Evolutionary conservation across 2,888 invertebrate species (phyloP).

Genomic region (Noctua janthina): DNA sequence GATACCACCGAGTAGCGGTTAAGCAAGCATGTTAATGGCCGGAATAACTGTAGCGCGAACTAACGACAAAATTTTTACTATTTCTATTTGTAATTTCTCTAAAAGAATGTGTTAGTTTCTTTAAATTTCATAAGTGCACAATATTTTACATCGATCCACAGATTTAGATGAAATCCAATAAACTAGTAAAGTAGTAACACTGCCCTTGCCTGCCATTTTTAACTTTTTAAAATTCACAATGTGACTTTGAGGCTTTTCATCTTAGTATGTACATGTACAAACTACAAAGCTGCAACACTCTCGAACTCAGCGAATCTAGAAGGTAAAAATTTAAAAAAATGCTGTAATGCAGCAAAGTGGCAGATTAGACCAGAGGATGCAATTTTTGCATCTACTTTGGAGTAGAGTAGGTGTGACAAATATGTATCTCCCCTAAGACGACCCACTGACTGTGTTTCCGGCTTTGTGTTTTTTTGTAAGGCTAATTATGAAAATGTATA

Average conservation of each 20-base stretch:
- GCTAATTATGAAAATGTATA: background rate
- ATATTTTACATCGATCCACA: background rate
- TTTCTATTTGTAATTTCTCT: background rate
- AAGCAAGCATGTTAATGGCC: background rate
- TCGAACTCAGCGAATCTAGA: background rate
- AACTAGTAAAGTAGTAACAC: slow-evolving; percentile 25
- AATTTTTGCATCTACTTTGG: background rate
- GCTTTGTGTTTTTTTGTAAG: background rate
- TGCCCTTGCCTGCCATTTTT: slow-evolving; percentile 2
- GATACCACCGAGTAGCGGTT: background rate
- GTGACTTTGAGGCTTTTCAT: slow-evolving; percentile 23
- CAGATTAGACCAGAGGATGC: background rate
- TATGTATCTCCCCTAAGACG: background rate
- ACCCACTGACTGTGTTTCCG: background rate
- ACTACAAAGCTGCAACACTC: background rate
- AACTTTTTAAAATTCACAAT: slow-evolving; percentile 15
- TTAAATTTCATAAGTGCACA: background rate
- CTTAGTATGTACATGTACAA: background rate
- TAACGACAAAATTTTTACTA: background rate
- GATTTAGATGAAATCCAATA: background rate
- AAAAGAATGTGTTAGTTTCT: background rate
- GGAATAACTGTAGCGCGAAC: background rate
- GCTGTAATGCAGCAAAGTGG: background rate
- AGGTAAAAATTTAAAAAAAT: background rate
- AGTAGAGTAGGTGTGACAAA: background rate